Base-by-base conservation (phyloP, 2,797 vertebrate species). In the Lacerta bilineata region DNA sequence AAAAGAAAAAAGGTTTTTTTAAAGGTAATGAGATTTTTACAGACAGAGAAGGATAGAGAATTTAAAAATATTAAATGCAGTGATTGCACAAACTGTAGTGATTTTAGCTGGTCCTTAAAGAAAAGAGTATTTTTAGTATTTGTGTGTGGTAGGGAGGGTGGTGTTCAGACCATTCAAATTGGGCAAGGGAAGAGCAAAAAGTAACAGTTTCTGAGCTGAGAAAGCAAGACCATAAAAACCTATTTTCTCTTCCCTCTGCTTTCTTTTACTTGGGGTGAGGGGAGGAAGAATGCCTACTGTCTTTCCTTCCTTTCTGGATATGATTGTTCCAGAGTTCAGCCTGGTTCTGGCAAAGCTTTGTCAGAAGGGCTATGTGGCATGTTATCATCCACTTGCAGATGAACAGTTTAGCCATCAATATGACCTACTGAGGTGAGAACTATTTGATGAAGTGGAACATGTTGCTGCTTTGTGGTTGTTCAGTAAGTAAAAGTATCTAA, bases 71-170 rank as follows among this genome's bases (percentile, higher is more conserved):
- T 96, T 95, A 96, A 95, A 95, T 91, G 96, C 95, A 94, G 95
- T 95, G 94, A 96, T 97, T 97, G 97, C 97, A 97, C 97, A 97
- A 96, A 96, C 90, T 93, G 93, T 96, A 96, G 96, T 92, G 96
- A 95, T 94, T 94, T 95, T 96, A 95, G 95, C 66, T 93, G 95
- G 95, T 94, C 91, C 90, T 95, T 96, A 94, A 94, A 95, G 93
- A 95, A 95, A 89, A 95, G 93, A 95, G 94, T 95, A 96, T 96
- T 96, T 96, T 95, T 96, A 95, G 95, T 94, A 95, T 94, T 0
- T 95, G 93, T 93, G 80, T 95, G 93, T 95, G 61, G n/a, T 89
- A 77, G 17, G 92, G 94, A 94, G 91, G 91, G 87, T 92, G 93
- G 93, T 80, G 89, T 95, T 93, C 93, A 94, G 91, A 91, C 94